A percentile compares a stretch with the other conserved stretches of the same genome.
These are phyloP conservation scores for Heliothis peltigera DNA, from an alignment of 2,888 invertebrate species.

Conservation along the genomic window DNA sequence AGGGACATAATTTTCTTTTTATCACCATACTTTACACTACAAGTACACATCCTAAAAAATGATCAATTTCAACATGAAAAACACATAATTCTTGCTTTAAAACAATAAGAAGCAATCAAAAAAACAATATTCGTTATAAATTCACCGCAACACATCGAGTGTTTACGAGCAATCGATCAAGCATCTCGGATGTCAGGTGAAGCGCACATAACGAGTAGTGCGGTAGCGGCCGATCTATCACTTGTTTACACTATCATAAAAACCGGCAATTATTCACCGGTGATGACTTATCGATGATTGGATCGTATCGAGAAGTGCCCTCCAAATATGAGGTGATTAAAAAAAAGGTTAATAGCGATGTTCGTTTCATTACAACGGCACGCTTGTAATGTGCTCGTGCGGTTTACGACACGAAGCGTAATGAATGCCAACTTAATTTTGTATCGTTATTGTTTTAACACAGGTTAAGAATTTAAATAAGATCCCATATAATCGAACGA, in stretches of 20 bases:
- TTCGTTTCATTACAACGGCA: not conserved
- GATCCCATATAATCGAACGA: too few relatives aligned
- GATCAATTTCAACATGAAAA: too few relatives aligned
- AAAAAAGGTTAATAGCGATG: not conserved
- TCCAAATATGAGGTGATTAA: not conserved
- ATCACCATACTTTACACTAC: too few relatives aligned
- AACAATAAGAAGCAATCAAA: not conserved
- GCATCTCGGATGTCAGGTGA: slow-evolving; percentile 1
- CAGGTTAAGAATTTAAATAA: too few relatives aligned
- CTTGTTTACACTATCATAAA: slow-evolving; percentile 44
- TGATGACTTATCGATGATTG: slow-evolving; percentile 61
- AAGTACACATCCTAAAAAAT: too few relatives aligned
- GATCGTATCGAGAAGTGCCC: slow-evolving; percentile 42
- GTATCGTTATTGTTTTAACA: not conserved
- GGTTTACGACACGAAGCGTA: not conserved
- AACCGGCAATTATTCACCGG: slow-evolving; percentile 56
- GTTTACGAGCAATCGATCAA: slow-evolving; percentile 29
- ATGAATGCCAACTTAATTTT: not conserved
- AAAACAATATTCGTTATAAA: not conserved
- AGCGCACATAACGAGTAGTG: slow-evolving; percentile 9
- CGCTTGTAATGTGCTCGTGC: not conserved
- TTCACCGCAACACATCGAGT: not conserved
- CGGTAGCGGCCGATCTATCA: slow-evolving; percentile 53
- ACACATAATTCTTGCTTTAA: not conserved
- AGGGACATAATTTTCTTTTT: too few relatives aligned